phyloP scores from a whole-genome alignment of 2,113 vertebrate species.

The Mionectes macconnelli region DNA sequence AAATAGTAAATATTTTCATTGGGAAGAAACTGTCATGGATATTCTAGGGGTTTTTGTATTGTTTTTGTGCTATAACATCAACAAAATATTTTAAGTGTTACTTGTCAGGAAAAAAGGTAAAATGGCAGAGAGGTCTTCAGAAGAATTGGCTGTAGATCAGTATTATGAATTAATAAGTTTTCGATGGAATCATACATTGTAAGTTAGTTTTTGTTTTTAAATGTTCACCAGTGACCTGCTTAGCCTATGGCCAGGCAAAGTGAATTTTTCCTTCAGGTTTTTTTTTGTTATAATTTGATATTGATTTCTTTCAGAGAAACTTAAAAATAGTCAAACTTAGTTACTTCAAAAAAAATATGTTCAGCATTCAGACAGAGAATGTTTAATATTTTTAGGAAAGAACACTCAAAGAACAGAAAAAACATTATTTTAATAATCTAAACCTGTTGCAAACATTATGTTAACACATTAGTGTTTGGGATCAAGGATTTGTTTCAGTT shows the following conservation, averaged over 20 bases:
- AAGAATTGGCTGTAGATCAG: not conserved
- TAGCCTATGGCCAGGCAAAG: not conserved
- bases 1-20: not conserved
- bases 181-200: not conserved
- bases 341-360: not conserved
- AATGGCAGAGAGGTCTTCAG: not conserved
- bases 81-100: not conserved
- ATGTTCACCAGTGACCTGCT: not conserved
- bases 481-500: not conserved
- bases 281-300: not conserved
- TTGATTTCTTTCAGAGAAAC: not conserved
- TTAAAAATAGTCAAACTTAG: not conserved
- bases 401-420: not conserved
- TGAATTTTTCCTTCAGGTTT: not conserved
- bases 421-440: not conserved
- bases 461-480: not conserved
- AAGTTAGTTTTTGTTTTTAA: not conserved
- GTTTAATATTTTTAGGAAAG: not conserved
- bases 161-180: not conserved
- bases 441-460: not conserved
- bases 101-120: not conserved
- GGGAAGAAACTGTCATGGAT: not conserved
- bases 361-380: not conserved
- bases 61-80: not conserved
- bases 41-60: not conserved